Percentiles rank a stretch among this genome's conserved stretches.
phyloP scores from a whole-genome alignment of 2,888 invertebrate genomes.

The Morpho achilles region DNA sequence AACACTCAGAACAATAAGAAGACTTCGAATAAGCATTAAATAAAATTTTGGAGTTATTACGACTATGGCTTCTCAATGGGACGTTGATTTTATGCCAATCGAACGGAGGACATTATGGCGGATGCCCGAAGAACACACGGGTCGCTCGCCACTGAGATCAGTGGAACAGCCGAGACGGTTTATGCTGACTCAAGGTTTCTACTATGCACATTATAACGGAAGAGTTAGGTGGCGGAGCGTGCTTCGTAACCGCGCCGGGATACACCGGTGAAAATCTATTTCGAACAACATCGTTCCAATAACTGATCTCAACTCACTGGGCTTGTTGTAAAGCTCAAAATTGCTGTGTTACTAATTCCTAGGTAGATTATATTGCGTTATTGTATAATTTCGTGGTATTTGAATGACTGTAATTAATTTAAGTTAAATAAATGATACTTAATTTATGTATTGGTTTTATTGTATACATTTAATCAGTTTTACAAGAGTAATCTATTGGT shows the following conservation, averaged over 20 bases:
- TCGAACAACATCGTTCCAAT: conserved; percentile 62
- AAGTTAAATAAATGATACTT: conserved; percentile 52
- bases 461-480: conserved; percentile 30
- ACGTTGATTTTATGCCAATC: conserved; percentile 55
- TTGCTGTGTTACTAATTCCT: conserved; percentile 74
- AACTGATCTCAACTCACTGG: conserved; percentile 66
- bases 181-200: conserved; percentile 58
- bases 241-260: conserved; percentile 34
- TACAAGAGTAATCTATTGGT: too few relatives aligned
- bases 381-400: conserved; percentile 54
- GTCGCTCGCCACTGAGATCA: conserved; percentile 64
- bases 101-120: conserved; percentile 69
- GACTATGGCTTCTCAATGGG: conserved; percentile 69
- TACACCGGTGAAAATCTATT: conserved; percentile 37
- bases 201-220: conserved; percentile 49
- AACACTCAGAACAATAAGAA: conserved; percentile 92
- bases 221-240: conserved; percentile 41
- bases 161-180: conserved; percentile 68
- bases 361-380: conserved; percentile 64
- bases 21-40: conserved; percentile 54
- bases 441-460: conserved; percentile 35
- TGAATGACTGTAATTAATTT: conserved; percentile 67
- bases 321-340: conserved; percentile 72
- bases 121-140: conserved; percentile 61
- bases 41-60: conserved; percentile 29